Base-by-base conservation (phyloP, 2,888 invertebrate species). In the Drosophila mettleri region DNA sequence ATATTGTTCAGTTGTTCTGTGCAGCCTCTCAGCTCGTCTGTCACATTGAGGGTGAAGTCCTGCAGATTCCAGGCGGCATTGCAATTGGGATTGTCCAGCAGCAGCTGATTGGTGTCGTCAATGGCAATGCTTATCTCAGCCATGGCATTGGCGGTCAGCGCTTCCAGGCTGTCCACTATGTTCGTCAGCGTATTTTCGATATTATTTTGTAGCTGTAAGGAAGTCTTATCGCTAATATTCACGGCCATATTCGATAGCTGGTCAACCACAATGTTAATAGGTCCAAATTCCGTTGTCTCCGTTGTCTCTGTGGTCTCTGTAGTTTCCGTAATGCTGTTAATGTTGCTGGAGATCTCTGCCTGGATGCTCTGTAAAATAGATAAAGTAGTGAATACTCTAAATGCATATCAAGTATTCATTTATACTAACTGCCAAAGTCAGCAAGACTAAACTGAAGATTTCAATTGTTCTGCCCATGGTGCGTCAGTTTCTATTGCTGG, bases 181-280 rank as follows among this genome's bases (percentile, higher is more conserved):
- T 64, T 70, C 27, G 31, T 22, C 20, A 62, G 22, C 0, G 77
- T 72, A 12, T 68, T 62, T 27, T 85, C 80, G 6, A 88, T 66
- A 51, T 89, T 90, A 0, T 27, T 43, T 16, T 73, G 49, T 27
- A 90, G 49, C 33, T 89, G 79, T 0, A 52, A 4, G 16, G 78
- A 66, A 5, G 78, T 67, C 27, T 77, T 72, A 41, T 86, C 83
- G 20, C 74, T 85, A 0, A 86, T 63, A 38, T 71, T 69, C 9
- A 86, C 76, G 0, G 83, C 81, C 31, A 83, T 69, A n/a, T 71
- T 45, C 9, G 78, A 77, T 0, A 90, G 69, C 33, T 81, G 80
- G 39, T 90, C 73, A 34, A 90, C 58, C 14, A 87, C 76, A 61
- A 78, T 72, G 12, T 71, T 67, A 9, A 90, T 70, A 2, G 89